Evolutionary conservation across 2,113 vertebrate genomes (phyloP).

Genomic region (Xenus cinereus): DNA sequence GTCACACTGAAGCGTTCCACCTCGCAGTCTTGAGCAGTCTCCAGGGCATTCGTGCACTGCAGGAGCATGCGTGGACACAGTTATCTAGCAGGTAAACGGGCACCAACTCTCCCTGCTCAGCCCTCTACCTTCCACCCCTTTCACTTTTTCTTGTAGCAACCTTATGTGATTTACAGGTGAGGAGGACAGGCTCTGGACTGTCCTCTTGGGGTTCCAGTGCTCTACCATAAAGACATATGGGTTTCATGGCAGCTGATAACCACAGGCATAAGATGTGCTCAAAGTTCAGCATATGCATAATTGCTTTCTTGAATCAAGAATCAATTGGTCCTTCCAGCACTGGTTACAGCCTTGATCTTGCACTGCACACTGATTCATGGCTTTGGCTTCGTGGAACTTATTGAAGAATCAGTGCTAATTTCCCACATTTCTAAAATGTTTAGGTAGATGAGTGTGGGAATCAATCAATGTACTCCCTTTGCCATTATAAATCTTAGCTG

Average conservation of each 20-base stretch:
- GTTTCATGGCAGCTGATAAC: background rate
- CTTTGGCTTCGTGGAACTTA: background rate
- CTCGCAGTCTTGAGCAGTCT: background rate
- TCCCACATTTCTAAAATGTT: constrained; percentile 25
- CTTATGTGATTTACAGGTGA: background rate
- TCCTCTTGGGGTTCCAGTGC: background rate
- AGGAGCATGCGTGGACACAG: fast-evolving
- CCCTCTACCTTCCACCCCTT: background rate
- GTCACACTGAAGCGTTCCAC: background rate
- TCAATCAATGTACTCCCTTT: background rate
- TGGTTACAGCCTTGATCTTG: background rate
- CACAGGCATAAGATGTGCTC: background rate
- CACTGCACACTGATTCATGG: background rate
- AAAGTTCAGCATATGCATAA: background rate
- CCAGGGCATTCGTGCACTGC: fast-evolving
- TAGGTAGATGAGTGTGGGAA: constrained; percentile 3
- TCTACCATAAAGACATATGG: background rate
- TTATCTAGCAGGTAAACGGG: background rate
- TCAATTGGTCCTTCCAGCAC: background rate
- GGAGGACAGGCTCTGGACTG: background rate
- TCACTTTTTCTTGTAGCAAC: background rate
- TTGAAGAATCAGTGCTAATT: constrained; percentile 9
- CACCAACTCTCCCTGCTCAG: background rate
- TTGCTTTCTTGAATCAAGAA: background rate
- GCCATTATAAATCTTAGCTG: constrained; percentile 16